Percentiles rank a stretch among this genome's conserved stretches.
These are phyloP conservation scores for Galeopterus variegatus DNA, from an alignment of 2,113 vertebrate genomes.

Conservation along the genomic window DNA sequence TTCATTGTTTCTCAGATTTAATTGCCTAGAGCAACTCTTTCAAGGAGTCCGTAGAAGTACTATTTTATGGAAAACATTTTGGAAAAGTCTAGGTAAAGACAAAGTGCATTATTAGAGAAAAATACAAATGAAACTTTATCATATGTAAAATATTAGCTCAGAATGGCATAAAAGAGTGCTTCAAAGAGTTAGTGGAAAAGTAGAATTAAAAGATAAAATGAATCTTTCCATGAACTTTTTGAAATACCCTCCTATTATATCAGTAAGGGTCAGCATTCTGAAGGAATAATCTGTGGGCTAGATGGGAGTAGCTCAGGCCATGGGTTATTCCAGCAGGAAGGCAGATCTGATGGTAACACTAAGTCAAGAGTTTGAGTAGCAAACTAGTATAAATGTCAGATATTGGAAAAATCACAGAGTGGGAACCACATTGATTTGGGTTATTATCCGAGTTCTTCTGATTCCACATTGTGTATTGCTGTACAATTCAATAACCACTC, in stretches of 20 bases:
- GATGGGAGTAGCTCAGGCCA: not conserved
- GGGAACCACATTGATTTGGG: not conserved
- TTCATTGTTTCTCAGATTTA: not conserved
- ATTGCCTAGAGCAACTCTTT: not conserved
- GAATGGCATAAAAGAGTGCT: not conserved
- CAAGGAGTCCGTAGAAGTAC: not conserved
- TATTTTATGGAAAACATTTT: not conserved
- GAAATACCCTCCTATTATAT: not conserved
- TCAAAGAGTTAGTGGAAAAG: too few species aligned
- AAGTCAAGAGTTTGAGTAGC: not conserved
- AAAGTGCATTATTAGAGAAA: not conserved
- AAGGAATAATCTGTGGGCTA: not conserved
- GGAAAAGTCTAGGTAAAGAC: not conserved
- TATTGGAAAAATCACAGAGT: not conserved
- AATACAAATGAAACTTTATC: not conserved
- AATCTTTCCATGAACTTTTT: too few species aligned
- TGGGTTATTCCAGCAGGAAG: not conserved
- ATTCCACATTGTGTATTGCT: not conserved
- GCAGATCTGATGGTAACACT: not conserved
- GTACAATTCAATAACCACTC: not conserved
- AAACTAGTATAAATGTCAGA: not conserved
- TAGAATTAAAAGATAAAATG: too few species aligned
- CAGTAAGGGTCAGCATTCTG: not conserved
- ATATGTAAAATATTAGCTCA: not conserved
- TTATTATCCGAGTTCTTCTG: not conserved